Base-by-base conservation (phyloP, 2,797 vertebrate genomes). In the Pantherophis vulpinus region DNA sequence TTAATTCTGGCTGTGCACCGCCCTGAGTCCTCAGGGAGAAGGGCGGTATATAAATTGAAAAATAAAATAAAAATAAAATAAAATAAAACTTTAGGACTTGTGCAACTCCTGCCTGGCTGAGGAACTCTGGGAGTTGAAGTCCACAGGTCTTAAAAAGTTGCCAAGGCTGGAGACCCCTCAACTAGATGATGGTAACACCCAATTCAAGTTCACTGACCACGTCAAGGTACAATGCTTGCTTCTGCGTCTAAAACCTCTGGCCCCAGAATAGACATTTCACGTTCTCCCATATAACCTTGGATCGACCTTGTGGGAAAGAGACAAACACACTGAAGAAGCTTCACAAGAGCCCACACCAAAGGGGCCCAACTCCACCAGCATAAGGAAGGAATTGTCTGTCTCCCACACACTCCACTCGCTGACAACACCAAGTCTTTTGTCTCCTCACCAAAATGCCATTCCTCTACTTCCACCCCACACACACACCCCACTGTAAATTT, bases 401-500 rank as follows among this genome's bases (percentile, higher is more conserved):
- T 63, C 42, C 86, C 86, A 12, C 91, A 51, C 86, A 89, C 47
- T 18, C 89, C 42, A 23, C 0, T 93, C 87, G 29, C 87, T 93
- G 32, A 74, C 74, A 88, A 74, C 91, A 79, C 63, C 95, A 95
- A 91, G n/a, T 32, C 25, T 74, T 90, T 91, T 32, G 54, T 66
- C 91, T 59, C 37, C 61, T 60, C 32, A 92, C 88, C 88, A 51
- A 91, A n/a, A 13, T 86, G 94, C 8, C 9, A 95, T 20, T 91
- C 86, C 93, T 83, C 12, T 13, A 18, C 2, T 2, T 56, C 91
- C 60, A 60, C 89, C 90, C 37, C 37, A 42, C 37, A 42, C 60
- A 91, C 60, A 91, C 61, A n/a, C n/a, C 59, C 89, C 90, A 66
- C 95, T 18, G 42, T 83, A 92, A 93, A 93, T 13, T 27, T 88